Base-by-base conservation (phyloP, 23 tunicate genomes). In the Diplosoma virens region DNA sequence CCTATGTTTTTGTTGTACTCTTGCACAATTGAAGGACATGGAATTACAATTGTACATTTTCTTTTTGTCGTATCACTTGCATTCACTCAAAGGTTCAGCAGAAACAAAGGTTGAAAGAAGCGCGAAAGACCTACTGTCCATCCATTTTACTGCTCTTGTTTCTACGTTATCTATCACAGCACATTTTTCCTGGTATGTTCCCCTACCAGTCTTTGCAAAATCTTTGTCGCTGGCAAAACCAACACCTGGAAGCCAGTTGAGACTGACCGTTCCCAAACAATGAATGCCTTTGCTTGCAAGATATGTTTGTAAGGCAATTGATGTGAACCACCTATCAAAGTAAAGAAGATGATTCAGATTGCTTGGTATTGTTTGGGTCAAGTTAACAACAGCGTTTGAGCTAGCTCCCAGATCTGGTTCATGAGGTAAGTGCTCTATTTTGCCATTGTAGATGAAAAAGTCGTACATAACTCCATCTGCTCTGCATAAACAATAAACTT, bases 311-410 rank as follows among this genome's bases (percentile, higher is more conserved):
- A 69, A 0, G 37, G 28, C 30, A 69, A 69, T 4, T 14, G 76
- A 69, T 14, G 76, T 69, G 22, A 69, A 69, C 26, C 56, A 69
- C 16, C 56, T 69, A 27, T 69, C 76, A 69, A 69, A 69, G 25
- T 34, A 69, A 25, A 69, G 76, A 29, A 37, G 28, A 37, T 69
- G 76, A 25, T 69, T 69, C 0, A 23, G 18, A 69, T 69, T 31
- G 26, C 37, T 35, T 20, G 56, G 76, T 22, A 69, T 69, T 0
- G 54, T 37, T 37, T 25, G 18, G 22, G 56, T 31, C 58, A 32
- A 23, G 56, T 46, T 2, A 9, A 69, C 58, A 14, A 69, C 76
- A 69, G 37, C 25, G 37, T 69, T 69, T 16, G 76, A 69, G 37
- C 56, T 37, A 23, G 76, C 76, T 0, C 76, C 76, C 16, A 69